Evolutionary conservation across 2,888 invertebrate species (phyloP), one percentile per base, ranked within the genome.

Genomic region (Agriotes lineatus): DNA sequence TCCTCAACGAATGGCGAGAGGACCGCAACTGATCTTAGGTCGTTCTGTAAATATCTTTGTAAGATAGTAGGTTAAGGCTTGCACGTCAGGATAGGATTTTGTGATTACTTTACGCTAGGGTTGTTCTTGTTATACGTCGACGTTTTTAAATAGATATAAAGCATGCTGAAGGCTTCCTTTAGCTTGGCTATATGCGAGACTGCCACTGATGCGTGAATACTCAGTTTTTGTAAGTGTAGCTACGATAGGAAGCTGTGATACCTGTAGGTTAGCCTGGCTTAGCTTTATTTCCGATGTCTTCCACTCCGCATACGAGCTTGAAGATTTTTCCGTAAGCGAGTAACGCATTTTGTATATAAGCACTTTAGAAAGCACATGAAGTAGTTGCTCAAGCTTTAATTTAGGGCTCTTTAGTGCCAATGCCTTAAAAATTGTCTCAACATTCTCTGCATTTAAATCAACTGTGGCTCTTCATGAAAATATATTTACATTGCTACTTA

Each of bases 1-100:
- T 88, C 81, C 85, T 86, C 64, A 89, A 89, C 77, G 89, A 89
- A 82, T 52, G 52, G 52, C 52, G 52, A 18, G 52, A 52, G 16
- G 33, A 12, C n/a, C 25, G 52, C 18, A 52, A 52, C 35, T 52
- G 52, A 52, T 2, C 16, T 12, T 42, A 42, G 4, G n/a, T n/a
- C 4, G 6, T 14, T 42, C 16, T 42, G 42, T 42, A 42, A 42
- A 42, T 42, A 42, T 2, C 16, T 18, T 42, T 5, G 12, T 42
- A 14, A 18, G 5, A 16, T 14, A 16, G 14, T 42, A 42, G 16
- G 42, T 42, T 2, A 1, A 2, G 2, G 35, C n/a, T 35, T 35
- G n/a, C 7, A 25, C 25, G 3, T 25, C 4, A 5, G 7, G 4
- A 25, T 25, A 25, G 7, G 7, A 25, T 25, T 25, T 25, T 25